phyloP scores from a whole-genome alignment of 2,113 vertebrate genomes.

The Colius striatus region DNA sequence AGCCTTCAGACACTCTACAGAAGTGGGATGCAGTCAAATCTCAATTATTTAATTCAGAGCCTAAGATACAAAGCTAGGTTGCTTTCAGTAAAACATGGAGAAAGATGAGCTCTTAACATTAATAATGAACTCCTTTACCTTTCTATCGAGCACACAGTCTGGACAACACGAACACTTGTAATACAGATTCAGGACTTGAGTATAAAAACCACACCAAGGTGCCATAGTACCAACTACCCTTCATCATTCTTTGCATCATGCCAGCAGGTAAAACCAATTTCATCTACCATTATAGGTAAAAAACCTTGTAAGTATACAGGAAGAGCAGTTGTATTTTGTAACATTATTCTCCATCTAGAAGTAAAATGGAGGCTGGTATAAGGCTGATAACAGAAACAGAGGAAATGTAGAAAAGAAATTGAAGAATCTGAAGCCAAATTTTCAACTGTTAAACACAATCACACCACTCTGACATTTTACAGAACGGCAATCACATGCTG shows the following conservation, averaged over 20 bases:
- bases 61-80: neutral
- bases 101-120: neutral
- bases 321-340: neutral
- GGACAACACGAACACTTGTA: neutral
- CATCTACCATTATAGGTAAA: neutral
- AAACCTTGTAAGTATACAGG: rapidly evolving
- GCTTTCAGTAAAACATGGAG: neutral
- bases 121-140: neutral
- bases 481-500: neutral
- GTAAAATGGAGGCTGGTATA: neutral
- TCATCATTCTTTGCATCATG: neutral
- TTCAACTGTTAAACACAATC: neutral
- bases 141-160: neutral
- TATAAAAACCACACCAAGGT: neutral
- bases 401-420: neutral
- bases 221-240: neutral
- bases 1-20: neutral
- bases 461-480: neutral
- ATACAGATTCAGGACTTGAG: rapidly evolving
- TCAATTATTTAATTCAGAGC: neutral
- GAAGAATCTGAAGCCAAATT: neutral
- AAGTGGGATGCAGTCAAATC: neutral
- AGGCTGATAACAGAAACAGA: neutral
- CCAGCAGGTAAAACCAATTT: neutral
- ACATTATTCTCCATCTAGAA: neutral